These are phyloP conservation scores for Caradrina kadenii DNA, from an alignment of 2,888 invertebrate species.

Conservation along the genomic window DNA sequence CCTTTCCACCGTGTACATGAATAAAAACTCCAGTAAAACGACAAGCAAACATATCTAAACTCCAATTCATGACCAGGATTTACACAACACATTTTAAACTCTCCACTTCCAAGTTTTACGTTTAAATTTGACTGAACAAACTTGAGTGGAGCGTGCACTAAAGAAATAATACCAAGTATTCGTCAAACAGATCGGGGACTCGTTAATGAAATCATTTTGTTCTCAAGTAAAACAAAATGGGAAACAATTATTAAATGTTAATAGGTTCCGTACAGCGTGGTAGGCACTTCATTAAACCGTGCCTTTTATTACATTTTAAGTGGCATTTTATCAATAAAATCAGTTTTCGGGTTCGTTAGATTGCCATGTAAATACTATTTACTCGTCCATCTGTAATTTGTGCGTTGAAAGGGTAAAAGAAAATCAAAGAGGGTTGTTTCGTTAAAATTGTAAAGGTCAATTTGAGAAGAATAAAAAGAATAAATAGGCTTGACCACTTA, in stretches of 20 bases:
- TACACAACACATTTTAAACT: slow-evolving; percentile 46
- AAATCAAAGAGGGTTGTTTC: slow-evolving; percentile 46
- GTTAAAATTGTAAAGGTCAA: slow-evolving; percentile 39
- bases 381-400: slow-evolving; percentile 56
- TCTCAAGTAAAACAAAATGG: slow-evolving; percentile 72
- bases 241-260: slow-evolving; percentile 72
- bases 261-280: slow-evolving; percentile 58
- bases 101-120: slow-evolving; percentile 30
- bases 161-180: slow-evolving; percentile 70
- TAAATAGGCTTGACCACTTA: slow-evolving; percentile 12
- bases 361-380: slow-evolving; percentile 59
- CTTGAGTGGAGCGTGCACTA: slow-evolving; percentile 63
- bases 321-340: slow-evolving; percentile 64
- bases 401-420: slow-evolving; percentile 31
- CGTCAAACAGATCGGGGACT: slow-evolving; percentile 69
- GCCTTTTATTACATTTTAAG: slow-evolving; percentile 65
- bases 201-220: slow-evolving; percentile 75
- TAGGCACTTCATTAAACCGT: slow-evolving; percentile 65
- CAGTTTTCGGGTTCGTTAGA: slow-evolving; percentile 53
- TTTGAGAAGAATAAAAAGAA: slow-evolving; percentile 26
- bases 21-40: slow-evolving; percentile 1
- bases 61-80: slow-evolving; percentile 10
- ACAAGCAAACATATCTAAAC: slow-evolving; percentile 7
- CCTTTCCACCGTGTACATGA: background rate
- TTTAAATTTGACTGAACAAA: slow-evolving; percentile 64